phyloP scores from a whole-genome alignment of 2,113 vertebrate genomes.

The Phoenicopterus ruber region DNA sequence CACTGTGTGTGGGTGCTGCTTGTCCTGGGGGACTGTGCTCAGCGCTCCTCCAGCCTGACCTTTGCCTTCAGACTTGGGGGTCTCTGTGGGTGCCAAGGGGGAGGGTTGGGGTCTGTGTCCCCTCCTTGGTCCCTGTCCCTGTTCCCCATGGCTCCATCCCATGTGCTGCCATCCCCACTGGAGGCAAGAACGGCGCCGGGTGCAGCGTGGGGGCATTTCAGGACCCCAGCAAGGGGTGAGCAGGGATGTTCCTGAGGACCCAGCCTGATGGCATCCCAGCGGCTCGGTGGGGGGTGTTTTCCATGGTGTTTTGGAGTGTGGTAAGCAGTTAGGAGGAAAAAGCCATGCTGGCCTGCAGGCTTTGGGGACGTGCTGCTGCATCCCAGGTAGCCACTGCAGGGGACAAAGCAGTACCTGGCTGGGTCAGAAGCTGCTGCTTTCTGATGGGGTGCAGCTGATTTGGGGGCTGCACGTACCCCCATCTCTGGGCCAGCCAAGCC shows the following conservation, averaged over 20 bases:
- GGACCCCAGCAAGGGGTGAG: neutral
- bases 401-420: neutral
- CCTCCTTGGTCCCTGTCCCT: neutral
- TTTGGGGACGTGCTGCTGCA: neutral
- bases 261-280: neutral
- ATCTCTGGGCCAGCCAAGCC: neutral
- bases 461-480: neutral
- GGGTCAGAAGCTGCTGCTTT: neutral
- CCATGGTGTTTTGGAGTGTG: neutral
- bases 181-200: neutral
- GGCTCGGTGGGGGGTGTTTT: rapidly evolving
- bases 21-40: neutral
- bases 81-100: neutral
- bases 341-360: rapidly evolving
- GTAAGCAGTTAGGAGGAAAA: neutral
- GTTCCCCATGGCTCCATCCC: neutral
- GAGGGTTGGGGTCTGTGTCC: neutral
- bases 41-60: neutral
- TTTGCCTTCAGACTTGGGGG: neutral
- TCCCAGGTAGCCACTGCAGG: neutral
- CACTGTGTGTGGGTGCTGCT: neutral
- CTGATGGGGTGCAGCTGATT: neutral
- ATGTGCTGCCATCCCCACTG: neutral
- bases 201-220: rapidly evolving
- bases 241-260: neutral